Evolutionary conservation across 2,113 vertebrate genomes (phyloP).

Genomic region (Paramisgurnus dabryanus): DNA sequence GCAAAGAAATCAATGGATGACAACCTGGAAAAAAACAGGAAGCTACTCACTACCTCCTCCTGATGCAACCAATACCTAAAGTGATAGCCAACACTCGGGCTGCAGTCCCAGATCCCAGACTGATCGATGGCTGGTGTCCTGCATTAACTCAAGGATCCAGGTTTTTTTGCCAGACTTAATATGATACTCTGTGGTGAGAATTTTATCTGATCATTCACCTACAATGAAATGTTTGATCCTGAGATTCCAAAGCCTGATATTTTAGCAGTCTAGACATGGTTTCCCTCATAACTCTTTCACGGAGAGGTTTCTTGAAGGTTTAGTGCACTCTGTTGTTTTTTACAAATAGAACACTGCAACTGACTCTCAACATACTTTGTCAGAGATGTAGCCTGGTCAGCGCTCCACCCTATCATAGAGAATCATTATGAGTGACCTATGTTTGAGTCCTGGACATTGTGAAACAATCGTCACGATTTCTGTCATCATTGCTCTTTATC

Average conservation of each 20-base stretch:
- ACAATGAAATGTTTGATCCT: constrained; percentile 17
- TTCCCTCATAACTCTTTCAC: neutral
- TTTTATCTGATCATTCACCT: constrained; percentile 28
- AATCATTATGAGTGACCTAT: too few species aligned
- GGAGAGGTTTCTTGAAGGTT: neutral
- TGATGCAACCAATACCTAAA: constrained; percentile 51
- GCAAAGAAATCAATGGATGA: constrained; percentile 51
- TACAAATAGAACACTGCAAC: neutral
- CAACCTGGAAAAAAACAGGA: constrained; percentile 50
- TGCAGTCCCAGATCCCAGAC: constrained; percentile 31
- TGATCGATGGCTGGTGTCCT: constrained; percentile 44
- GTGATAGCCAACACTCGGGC: constrained; percentile 40
- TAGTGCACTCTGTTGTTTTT: neutral
- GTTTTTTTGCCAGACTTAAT: constrained; percentile 25
- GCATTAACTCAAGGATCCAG: constrained; percentile 29
- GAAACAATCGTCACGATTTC: too few species aligned
- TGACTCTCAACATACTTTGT: too few species aligned
- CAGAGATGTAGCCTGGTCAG: too few species aligned
- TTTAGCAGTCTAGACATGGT: constrained; percentile 5
- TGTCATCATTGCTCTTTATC: too few species aligned
- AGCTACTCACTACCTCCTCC: constrained; percentile 29
- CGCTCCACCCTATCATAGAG: too few species aligned
- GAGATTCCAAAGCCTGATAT: neutral
- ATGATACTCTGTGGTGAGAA: constrained; percentile 16
- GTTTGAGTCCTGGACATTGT: too few species aligned